Evolutionary conservation across 2,113 vertebrate species (phyloP).

Genomic region (Pristiophorus japonicus): DNA sequence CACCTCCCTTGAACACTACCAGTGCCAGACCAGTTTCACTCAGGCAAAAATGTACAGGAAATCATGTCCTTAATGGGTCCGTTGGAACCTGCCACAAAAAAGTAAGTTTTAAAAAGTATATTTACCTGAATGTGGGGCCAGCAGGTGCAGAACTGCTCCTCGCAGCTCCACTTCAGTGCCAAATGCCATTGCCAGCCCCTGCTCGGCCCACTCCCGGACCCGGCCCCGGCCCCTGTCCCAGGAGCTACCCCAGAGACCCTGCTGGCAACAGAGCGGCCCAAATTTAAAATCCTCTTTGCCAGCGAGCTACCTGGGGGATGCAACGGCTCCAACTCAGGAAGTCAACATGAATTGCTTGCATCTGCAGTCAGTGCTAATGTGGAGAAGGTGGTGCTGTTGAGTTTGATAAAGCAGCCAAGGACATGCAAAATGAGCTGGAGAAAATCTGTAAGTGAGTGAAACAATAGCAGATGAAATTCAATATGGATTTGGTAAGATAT

Average conservation of each 20-base stretch:
- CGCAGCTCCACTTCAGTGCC: neutral
- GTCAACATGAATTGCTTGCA: neutral
- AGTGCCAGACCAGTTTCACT: neutral
- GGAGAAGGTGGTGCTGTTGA: neutral
- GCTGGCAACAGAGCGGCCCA: too few relatives aligned
- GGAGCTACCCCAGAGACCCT: neutral
- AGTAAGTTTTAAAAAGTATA: too few relatives aligned
- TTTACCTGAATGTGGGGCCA: too few relatives aligned
- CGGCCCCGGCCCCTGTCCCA: neutral
- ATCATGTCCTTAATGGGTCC: too few relatives aligned
- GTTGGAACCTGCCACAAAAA: too few relatives aligned
- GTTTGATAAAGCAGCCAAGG: neutral
- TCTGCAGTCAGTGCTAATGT: neutral
- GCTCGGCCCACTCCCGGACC: neutral
- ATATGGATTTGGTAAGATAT: neutral
- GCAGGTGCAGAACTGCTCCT: too few relatives aligned
- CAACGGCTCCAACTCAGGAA: neutral
- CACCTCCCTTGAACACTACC: neutral
- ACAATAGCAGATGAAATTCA: neutral
- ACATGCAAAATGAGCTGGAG: neutral
- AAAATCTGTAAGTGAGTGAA: neutral
- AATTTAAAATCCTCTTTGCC: neutral
- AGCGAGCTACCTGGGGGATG: neutral
- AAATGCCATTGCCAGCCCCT: neutral
- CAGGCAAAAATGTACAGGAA: neutral